Evolutionary conservation across 2,113 vertebrate genomes (phyloP), one percentile per base, ranked within the genome.

Genomic region (Elanus axillaris): DNA sequence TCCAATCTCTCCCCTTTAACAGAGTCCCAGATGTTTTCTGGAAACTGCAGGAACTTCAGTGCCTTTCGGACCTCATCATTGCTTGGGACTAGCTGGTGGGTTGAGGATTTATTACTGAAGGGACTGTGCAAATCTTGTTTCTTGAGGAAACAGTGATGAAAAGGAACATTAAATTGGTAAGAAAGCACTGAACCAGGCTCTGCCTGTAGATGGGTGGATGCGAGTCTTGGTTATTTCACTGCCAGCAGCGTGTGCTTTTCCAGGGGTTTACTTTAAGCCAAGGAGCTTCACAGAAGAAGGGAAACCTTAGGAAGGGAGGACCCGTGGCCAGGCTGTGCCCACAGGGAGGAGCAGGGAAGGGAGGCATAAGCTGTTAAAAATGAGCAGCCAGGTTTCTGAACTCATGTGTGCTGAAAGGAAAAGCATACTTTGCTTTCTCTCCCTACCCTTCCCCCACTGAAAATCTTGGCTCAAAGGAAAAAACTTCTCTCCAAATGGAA

Each of bases 401-500:
- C n/a, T 17, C 63, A 4, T 9, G 21, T 29, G 25, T n/a, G 31
- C 60, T 50, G 58, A 87, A 90, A 86, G 36, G 20, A 81, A 75
- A 80, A 60, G 52, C 13, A 6, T 42, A 8, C 16, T 90, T 76
- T 68, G 27, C 58, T 72, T 76, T 86, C 86, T 81, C 66, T 86
- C 38, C 22, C 23, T 59, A 7, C 83, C 27, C 60, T 60, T 22
- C 58, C n/a, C 71, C 42, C 10, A 1, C 47, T 43, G 55, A 92
- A 77, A 86, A 72, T 45, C 53, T 91, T 18, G 1, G 13, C 73
- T 90, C 2, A 8, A 94, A 96, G 90, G 73, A 77, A 96, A 90
- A 89, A 90, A 26, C 60, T 76, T 88, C n/a, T 79, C 63, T 87
- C 79, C 52, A 69, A 86, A 80, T 90, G 87, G 93, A 95, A 97